Evolutionary conservation across 2,797 vertebrate genomes (phyloP).

Genomic region (Pseudotriccus pelzelni): DNA sequence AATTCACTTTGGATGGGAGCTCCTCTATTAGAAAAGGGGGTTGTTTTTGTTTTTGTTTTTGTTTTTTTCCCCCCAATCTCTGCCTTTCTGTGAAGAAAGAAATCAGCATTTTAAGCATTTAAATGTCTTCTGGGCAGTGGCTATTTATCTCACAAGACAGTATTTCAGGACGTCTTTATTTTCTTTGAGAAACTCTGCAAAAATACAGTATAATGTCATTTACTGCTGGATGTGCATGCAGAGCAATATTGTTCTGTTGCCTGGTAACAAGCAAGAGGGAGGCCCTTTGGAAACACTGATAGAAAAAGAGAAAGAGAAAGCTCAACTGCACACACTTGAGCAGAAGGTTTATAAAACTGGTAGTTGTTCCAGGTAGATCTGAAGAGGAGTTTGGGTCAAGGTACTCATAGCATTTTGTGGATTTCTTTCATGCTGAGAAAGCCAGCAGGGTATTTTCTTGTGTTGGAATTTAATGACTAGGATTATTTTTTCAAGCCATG

Average conservation of each 20-base stretch:
- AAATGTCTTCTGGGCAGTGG: constrained; percentile 25
- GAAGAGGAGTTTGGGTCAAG: constrained; percentile 22
- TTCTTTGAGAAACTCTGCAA: constrained; percentile 50
- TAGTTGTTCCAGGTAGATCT: constrained; percentile 59
- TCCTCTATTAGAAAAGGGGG: not conserved
- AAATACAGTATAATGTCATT: constrained; percentile 71
- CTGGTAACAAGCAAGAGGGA: constrained; percentile 70
- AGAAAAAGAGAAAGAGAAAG: constrained; percentile 69
- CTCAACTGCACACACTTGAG: constrained; percentile 26
- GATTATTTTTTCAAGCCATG: constrained; percentile 1
- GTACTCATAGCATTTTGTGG: not conserved
- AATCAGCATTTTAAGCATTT: not conserved
- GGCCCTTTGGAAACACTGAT: constrained; percentile 24
- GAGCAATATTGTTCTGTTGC: constrained; percentile 72
- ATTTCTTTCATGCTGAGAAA: not conserved
- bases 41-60: not conserved
- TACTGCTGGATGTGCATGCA: constrained; percentile 63
- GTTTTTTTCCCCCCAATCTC: not conserved
- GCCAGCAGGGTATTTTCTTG: not conserved
- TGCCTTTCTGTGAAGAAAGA: not conserved
- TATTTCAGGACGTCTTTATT: constrained; percentile 55
- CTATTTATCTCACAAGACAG: constrained; percentile 27
- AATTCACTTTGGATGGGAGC: constrained; percentile 10
- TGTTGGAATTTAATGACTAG: not conserved
- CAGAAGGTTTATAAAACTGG: constrained; percentile 34